A percentile compares a stretch with the other conserved stretches of the same genome.
phyloP scores from a whole-genome alignment of 2,113 vertebrate genomes.

The Menura novaehollandiae region DNA sequence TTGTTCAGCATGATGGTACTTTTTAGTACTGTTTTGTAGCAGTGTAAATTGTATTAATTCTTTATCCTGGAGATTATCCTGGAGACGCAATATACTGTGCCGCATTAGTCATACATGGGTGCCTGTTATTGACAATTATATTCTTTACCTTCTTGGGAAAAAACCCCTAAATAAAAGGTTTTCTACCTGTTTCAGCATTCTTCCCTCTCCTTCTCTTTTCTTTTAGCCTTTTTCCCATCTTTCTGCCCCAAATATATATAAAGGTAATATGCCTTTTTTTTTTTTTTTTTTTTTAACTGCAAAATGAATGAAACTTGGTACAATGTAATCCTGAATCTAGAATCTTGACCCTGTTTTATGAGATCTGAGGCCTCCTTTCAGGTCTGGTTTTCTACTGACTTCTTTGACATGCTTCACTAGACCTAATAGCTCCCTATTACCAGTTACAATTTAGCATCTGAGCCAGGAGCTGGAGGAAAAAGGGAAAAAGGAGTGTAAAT shows the following conservation, averaged over 20 bases:
- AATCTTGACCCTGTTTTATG: constrained; percentile 59
- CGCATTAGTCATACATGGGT: background rate
- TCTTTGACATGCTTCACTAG: constrained; percentile 72
- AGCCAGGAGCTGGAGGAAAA: constrained; percentile 73
- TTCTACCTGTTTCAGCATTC: background rate
- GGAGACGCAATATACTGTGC: background rate
- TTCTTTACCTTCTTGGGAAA: background rate
- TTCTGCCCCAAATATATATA: background rate
- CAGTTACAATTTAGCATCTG: constrained; percentile 76
- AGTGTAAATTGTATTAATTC: background rate
- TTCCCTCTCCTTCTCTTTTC: background rate
- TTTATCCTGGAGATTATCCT: background rate
- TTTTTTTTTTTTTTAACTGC: background rate
- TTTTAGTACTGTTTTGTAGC: background rate
- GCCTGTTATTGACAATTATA: background rate
- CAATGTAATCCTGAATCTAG: constrained; percentile 51
- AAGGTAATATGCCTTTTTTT: background rate
- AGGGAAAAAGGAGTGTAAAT: constrained; percentile 72
- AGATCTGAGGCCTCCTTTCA: constrained; percentile 42
- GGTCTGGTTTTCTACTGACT: constrained; percentile 65
- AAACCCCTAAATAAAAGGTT: background rate
- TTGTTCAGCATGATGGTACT: background rate
- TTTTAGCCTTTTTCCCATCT: background rate
- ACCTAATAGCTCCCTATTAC: constrained; percentile 79
- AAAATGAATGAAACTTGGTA: constrained; percentile 51